Evolutionary conservation across 2,888 invertebrate genomes (phyloP).

Genomic region (Sarcophaga carnaria): DNA sequence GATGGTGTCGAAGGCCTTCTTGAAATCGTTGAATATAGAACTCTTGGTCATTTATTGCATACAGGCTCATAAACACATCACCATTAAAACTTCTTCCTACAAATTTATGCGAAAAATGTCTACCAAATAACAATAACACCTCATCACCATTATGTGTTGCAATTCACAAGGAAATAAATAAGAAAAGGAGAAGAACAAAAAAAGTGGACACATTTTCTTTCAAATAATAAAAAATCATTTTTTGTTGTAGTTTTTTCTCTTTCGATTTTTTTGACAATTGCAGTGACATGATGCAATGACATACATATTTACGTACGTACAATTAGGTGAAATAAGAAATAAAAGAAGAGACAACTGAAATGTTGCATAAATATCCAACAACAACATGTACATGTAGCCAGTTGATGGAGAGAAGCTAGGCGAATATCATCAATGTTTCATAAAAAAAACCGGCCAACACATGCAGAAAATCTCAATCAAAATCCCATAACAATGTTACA

Average conservation of each 20-base stretch:
- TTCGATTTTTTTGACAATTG: conserved; percentile 19
- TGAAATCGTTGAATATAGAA: too few relatives aligned
- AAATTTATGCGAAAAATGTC: conserved; percentile 20
- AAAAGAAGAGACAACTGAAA: not conserved
- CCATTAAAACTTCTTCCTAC: not conserved
- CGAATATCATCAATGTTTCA: conserved; percentile 26
- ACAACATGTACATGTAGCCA: not conserved
- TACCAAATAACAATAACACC: conserved; percentile 38
- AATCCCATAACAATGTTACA: conserved; percentile 66
- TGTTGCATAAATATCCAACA: not conserved
- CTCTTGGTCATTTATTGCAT: too few relatives aligned
- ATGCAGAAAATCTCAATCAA: conserved; percentile 66
- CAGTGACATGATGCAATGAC: conserved; percentile 24
- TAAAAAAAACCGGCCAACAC: conserved; percentile 47
- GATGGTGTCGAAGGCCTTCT: too few relatives aligned
- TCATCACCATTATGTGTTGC: conserved; percentile 23
- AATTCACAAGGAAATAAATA: not conserved
- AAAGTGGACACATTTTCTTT: conserved; percentile 6
- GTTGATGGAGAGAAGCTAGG: not conserved
- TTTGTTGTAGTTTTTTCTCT: not conserved
- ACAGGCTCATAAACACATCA: too few relatives aligned
- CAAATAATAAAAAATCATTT: conserved; percentile 15
- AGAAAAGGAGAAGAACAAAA: conserved; percentile 4
- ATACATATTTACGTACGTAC: conserved; percentile 17
- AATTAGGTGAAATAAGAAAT: not conserved